phyloP scores from a whole-genome alignment of 2,113 vertebrate species.

The Lontra canadensis region DNA sequence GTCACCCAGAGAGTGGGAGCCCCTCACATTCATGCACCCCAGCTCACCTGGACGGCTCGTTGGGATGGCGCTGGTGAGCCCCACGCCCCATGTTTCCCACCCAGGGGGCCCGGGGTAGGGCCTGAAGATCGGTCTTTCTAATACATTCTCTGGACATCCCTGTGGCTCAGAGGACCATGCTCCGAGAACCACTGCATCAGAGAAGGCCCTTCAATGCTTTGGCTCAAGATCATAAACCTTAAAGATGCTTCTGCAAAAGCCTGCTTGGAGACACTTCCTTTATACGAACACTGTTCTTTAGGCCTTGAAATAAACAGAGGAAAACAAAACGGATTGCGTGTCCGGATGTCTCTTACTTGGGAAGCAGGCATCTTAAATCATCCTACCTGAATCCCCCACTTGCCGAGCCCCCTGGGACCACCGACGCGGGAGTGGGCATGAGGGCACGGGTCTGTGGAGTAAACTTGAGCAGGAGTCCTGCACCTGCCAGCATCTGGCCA shows the following conservation, averaged over 20 bases:
- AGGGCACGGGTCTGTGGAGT: neutral
- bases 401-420: neutral
- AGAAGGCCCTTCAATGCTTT: neutral
- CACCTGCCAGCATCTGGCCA: accelerated
- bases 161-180: neutral
- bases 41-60: neutral
- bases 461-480: accelerated
- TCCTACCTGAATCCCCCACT: neutral
- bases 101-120: neutral
- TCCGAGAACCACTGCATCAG: too few species aligned
- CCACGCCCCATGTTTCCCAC: neutral
- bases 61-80: accelerated
- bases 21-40: neutral
- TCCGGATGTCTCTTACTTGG: neutral
- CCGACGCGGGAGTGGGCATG: accelerated
- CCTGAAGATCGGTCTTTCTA: neutral
- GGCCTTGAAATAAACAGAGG: neutral
- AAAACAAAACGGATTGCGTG: neutral
- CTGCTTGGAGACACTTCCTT: neutral
- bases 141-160: accelerated
- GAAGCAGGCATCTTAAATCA: neutral
- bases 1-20: neutral
- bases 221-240: neutral
- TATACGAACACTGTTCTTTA: neutral
- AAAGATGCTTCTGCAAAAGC: neutral